Evolutionary conservation across 2,113 vertebrate species (phyloP).

Genomic region (Brachionichthys hirsutus): DNA sequence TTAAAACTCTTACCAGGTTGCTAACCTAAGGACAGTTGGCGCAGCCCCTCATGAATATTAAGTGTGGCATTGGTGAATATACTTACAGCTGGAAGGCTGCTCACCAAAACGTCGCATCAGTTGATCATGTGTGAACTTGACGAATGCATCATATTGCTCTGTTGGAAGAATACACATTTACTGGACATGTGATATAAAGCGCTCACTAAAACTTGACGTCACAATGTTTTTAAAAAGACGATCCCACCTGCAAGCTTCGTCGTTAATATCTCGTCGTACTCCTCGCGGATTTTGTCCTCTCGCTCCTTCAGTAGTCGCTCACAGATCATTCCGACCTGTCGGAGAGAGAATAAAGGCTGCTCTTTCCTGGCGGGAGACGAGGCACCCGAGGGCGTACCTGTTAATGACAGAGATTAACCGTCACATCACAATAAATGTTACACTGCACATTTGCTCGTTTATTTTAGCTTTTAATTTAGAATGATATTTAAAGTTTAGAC

Average conservation of each 20-base stretch:
- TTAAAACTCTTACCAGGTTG: too few species aligned
- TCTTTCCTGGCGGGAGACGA: conserved; percentile 91
- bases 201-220: background rate
- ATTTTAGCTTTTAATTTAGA: too few species aligned
- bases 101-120: conserved; percentile 98
- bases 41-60: too few species aligned
- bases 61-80: conserved; percentile 7
- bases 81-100: conserved; percentile 99
- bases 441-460: background rate
- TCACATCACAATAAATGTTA: background rate
- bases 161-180: conserved; percentile 29
- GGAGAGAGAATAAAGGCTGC: conserved; percentile 96
- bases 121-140: conserved; percentile 99
- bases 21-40: too few species aligned
- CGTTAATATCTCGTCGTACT: conserved; percentile 96
- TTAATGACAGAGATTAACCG: background rate
- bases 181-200: background rate
- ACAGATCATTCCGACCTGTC: conserved; percentile 98
- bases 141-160: conserved; percentile 99
- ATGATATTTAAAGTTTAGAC: too few species aligned
- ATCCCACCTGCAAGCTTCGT: conserved; percentile 92
- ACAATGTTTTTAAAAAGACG: background rate
- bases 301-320: conserved; percentile 97
- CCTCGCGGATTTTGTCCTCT: conserved; percentile 96
- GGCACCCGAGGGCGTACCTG: conserved; percentile 84